Base-by-base conservation (phyloP, 2,797 vertebrate species). In the Eremophila alpestris region DNA sequence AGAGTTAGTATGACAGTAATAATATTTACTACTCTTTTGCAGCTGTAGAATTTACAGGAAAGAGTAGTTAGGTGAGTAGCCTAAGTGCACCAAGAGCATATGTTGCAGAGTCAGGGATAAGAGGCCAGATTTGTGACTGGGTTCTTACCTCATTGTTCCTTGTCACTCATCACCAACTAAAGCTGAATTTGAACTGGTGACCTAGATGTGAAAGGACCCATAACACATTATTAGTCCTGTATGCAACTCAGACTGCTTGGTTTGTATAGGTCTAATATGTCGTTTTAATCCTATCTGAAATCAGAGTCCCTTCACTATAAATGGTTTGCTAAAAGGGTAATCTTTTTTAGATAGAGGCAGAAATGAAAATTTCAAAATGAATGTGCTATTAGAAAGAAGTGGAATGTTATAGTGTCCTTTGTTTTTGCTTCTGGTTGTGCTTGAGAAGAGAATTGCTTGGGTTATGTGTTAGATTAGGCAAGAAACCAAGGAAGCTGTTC, bases 171-270 rank as follows among this genome's bases (percentile, higher is more conserved):
- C 89, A 87, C 87, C 82, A 78, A 1, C 65, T 83, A 73, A 85
- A 78, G 65, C 89, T 86, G 79, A 81, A 64, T 91, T 95, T 96
- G 84, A 95, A 78, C 93, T 23, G 38, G 58, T 94, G 94, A 96
- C 87, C 87, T 85, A 52, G 64, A 95, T 95, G 90, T 92, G 92
- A 93, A 95, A 89, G 81, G 89, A 96, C 73, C 69, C 51, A 26
- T 93, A 91, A 78, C 84, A 93, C 92, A 43, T 95, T 86, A 93
- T 95, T 91, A 92, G 87, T 97, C 43, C 84, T 83, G 51, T 73
- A 88, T 83, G 92, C 82, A 93, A 69, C 67, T 81, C 59, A 58
- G 83, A 36, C 30, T 49, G 38, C 63, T 82, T 90, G 71, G 56
- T 94, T 95, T 90, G 70, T 90, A 4, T 93, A 54, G 80, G 41